A percentile compares a stretch with the other conserved stretches of the same genome.
Evolutionary conservation across 2,113 vertebrate species (phyloP).

Genomic region (Tapirus terrestris): DNA sequence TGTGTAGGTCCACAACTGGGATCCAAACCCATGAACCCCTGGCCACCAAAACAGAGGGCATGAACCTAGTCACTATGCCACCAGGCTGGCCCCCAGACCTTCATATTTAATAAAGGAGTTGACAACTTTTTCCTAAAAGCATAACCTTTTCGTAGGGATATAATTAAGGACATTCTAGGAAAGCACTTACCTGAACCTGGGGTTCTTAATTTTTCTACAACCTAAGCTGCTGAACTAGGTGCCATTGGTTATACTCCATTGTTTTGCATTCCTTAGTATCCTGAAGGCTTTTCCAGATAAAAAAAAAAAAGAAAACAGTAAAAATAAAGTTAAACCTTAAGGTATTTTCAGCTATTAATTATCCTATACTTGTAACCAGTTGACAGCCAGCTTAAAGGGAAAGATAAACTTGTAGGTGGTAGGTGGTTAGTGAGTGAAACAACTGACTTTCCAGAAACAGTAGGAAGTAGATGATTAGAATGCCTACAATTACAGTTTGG

Average conservation of each 20-base stretch:
- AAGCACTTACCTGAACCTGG: not conserved
- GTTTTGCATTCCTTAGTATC: not conserved
- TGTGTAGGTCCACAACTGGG: too few species aligned
- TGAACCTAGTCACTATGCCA: too few species aligned
- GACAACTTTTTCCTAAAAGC: not conserved
- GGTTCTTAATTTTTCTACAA: slow-evolving; percentile 30
- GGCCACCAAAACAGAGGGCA: too few species aligned
- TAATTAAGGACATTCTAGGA: not conserved
- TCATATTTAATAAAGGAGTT: not conserved
- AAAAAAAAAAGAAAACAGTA: not conserved
- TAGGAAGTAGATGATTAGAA: not conserved
- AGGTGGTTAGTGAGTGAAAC: not conserved
- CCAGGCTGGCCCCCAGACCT: not conserved
- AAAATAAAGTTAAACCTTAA: slow-evolving; percentile 8
- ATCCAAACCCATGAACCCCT: too few species aligned
- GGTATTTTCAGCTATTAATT: not conserved
- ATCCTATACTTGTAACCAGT: not conserved
- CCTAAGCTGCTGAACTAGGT: not conserved
- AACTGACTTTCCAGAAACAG: not conserved
- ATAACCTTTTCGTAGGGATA: not conserved
- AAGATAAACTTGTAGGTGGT: not conserved
- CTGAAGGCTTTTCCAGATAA: not conserved
- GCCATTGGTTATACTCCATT: not conserved
- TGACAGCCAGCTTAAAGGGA: not conserved
- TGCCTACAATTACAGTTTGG: not conserved